These are phyloP conservation scores for Drosophila buzzatii DNA, from an alignment of 2,888 invertebrate species.

Conservation along the genomic window DNA sequence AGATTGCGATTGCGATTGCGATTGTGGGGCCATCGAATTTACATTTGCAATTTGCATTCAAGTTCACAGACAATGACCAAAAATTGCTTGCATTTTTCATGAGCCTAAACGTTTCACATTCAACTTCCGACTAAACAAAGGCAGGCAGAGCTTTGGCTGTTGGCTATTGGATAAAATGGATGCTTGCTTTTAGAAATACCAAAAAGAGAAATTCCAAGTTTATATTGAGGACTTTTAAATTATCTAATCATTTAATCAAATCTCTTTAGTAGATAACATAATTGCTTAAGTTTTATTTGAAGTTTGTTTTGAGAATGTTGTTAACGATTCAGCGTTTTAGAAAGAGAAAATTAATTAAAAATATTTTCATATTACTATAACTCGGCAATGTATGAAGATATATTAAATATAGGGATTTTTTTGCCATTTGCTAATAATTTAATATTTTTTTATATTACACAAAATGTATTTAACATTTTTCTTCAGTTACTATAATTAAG, in stretches of 20 bases:
- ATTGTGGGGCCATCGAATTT: slow-evolving; percentile 42
- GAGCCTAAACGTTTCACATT: slow-evolving; percentile 36
- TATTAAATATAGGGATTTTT: too few relatives aligned
- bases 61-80: slow-evolving; percentile 40
- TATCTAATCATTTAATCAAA: not conserved
- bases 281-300: too few relatives aligned
- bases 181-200: not conserved
- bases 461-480: too few relatives aligned
- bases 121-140: slow-evolving; percentile 48
- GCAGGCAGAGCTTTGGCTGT: not conserved
- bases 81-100: slow-evolving; percentile 29
- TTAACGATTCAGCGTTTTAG: too few relatives aligned
- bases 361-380: too few relatives aligned
- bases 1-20: slow-evolving; percentile 18
- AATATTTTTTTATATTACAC: too few relatives aligned
- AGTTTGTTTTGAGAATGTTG: too few relatives aligned
- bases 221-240: too few relatives aligned
- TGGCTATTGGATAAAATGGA: not conserved
- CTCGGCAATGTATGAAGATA: too few relatives aligned
- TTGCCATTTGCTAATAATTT: too few relatives aligned
- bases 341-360: too few relatives aligned
- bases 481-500: too few relatives aligned
- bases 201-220: not conserved
- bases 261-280: not conserved
- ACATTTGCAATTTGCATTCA: slow-evolving; percentile 57